A percentile compares a stretch with the other conserved stretches of the same genome.
Conservation (phyloP, 2,113 vertebrate genomes). For the Limanda limanda region DNA sequence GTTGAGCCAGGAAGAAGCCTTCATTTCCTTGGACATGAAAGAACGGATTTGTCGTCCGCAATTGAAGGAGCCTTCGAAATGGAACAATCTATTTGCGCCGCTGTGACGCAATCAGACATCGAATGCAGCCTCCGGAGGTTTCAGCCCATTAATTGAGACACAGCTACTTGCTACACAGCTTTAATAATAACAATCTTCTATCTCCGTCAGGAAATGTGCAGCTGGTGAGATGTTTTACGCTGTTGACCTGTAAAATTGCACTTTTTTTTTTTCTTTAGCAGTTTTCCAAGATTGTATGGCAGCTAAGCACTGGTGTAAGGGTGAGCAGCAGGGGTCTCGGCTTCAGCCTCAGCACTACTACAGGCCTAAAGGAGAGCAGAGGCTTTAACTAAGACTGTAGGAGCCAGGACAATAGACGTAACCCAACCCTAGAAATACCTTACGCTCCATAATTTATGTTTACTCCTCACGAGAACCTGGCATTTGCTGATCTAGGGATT, state of each 20-base stretch:
- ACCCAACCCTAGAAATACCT: neutral
- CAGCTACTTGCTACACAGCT: neutral
- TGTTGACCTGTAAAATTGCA: neutral
- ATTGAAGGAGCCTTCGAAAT: too few species aligned
- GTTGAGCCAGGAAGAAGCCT: too few species aligned
- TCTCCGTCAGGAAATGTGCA: slow-evolving; percentile 4
- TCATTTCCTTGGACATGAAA: too few species aligned
- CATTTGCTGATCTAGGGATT: neutral
- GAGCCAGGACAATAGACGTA: slow-evolving; percentile 7
- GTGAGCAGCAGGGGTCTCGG: slow-evolving; percentile 22
- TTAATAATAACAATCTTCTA: neutral
- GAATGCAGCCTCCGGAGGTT: too few species aligned
- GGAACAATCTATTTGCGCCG: too few species aligned
- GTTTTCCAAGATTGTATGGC: slow-evolving; percentile 23
- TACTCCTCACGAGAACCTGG: slow-evolving; percentile 4
- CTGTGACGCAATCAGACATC: too few species aligned
- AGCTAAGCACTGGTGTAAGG: slow-evolving; percentile 40
- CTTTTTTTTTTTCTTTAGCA: slow-evolving; percentile 16
- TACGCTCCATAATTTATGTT: slow-evolving; percentile 12
- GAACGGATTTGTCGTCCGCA: too few species aligned
- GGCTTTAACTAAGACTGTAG: slow-evolving; percentile 1
- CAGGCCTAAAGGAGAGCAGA: slow-evolving; percentile 1
- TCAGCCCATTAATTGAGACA: too few species aligned
- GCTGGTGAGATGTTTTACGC: slow-evolving; percentile 4
- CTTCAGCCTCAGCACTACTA: slow-evolving; percentile 21